Percentiles rank a stretch among this genome's conserved stretches.
phyloP scores from a whole-genome alignment of 2,797 vertebrate species.

The Macroramphosus scolopax region DNA sequence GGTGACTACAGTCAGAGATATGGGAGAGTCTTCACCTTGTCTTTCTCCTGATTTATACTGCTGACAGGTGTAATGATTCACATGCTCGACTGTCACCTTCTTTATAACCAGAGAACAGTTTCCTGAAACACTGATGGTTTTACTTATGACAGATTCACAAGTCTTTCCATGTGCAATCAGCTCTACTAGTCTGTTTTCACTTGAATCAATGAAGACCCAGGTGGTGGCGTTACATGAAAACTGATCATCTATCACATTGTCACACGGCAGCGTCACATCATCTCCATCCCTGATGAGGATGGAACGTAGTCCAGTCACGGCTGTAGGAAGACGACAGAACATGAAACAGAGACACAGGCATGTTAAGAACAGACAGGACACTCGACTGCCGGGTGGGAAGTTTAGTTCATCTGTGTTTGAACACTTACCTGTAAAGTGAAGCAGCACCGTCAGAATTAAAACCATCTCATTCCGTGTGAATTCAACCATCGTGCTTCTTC shows the following conservation, averaged over 20 bases:
- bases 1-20: slow-evolving; percentile 6
- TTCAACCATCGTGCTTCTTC: too few species aligned
- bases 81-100: slow-evolving; percentile 6
- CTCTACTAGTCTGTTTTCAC: fast-evolving
- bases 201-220: not conserved
- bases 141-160: fast-evolving
- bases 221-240: not conserved
- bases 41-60: not conserved
- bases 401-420: too few species aligned
- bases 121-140: slow-evolving; percentile 6
- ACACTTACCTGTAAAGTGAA: too few species aligned
- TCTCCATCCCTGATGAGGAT: not conserved
- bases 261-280: slow-evolving; percentile 16
- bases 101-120: slow-evolving; percentile 42
- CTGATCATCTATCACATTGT: not conserved
- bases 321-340: not conserved
- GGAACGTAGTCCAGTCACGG: not conserved
- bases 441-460: too few species aligned
- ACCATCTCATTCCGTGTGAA: too few species aligned
- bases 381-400: too few species aligned
- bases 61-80: slow-evolving; percentile 1
- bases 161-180: not conserved
- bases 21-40: too few species aligned
- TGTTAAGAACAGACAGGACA: too few species aligned
- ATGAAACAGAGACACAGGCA: too few species aligned